A percentile compares a stretch with the other conserved stretches of the same genome.
phyloP scores from a whole-genome alignment of 1,140 invertebrate genomes.

The Bombus cullumanus region DNA sequence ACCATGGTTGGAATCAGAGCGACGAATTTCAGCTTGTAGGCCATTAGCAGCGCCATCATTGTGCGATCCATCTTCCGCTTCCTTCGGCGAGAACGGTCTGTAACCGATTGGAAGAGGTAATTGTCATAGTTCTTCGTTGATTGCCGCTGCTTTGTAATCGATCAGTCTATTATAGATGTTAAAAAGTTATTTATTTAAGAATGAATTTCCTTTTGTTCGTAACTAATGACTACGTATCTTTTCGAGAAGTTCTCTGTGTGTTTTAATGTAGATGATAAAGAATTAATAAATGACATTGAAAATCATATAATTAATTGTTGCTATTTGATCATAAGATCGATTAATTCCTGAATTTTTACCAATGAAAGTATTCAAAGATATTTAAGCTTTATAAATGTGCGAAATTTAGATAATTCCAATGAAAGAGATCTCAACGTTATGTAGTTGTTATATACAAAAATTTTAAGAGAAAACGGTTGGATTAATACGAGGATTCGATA shows the following conservation, averaged over 20 bases:
- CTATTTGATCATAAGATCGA: not conserved
- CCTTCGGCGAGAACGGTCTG: constrained; percentile 76
- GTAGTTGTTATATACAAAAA: not conserved
- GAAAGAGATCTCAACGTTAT: not conserved
- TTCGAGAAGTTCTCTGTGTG: not conserved
- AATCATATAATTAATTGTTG: not conserved
- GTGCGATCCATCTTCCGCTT: constrained; percentile 86
- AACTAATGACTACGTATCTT: not conserved
- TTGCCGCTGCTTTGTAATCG: not conserved
- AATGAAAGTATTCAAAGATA: not conserved
- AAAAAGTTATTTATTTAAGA: not conserved
- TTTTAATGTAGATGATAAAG: too few relatives aligned
- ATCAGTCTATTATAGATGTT: not conserved
- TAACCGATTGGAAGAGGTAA: constrained; percentile 37
- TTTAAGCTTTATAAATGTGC: not conserved
- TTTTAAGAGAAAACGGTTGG: not conserved
- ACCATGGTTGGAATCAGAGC: constrained; percentile 89
- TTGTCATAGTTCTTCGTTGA: not conserved
- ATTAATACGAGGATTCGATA: too few relatives aligned
- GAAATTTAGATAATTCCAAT: not conserved
- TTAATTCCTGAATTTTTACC: not conserved
- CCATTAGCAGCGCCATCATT: constrained; percentile 89
- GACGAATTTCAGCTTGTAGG: constrained; percentile 92
- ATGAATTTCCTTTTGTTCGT: not conserved
- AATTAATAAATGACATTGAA: not conserved